Conservation (phyloP, 2,113 vertebrate genomes). For the Cephalopterus ornatus region DNA sequence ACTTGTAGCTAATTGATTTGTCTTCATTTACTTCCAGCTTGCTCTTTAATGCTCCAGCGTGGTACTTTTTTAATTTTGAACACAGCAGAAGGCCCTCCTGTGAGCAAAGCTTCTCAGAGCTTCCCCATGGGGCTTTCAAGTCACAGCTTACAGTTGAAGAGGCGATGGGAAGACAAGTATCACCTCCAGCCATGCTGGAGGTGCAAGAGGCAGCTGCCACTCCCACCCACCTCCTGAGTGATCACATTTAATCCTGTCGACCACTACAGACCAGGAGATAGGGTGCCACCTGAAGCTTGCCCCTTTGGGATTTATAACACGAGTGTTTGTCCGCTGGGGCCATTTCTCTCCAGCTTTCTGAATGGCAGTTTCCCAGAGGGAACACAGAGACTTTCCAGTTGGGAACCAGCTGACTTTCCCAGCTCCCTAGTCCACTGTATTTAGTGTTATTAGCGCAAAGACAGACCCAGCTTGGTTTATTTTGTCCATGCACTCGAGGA, state of each 20-base stretch:
- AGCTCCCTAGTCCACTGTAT: neutral
- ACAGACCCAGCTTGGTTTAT: neutral
- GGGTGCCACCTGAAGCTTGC: neutral
- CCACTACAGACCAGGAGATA: neutral
- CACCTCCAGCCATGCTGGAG: neutral
- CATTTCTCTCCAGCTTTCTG: neutral
- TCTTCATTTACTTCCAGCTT: neutral
- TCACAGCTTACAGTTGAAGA: neutral
- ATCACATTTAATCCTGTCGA: neutral
- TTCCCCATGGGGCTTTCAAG: neutral
- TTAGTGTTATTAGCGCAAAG: too few relatives aligned
- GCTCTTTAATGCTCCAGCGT: neutral
- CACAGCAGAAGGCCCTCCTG: neutral
- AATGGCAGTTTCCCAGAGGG: neutral
- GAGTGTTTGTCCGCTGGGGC: neutral
- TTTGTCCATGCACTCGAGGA: neutral
- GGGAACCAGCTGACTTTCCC: neutral
- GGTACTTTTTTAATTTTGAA: neutral
- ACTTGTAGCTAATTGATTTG: constrained; percentile 15
- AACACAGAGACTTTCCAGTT: neutral
- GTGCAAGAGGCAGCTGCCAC: neutral
- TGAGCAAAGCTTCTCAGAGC: neutral
- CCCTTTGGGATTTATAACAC: neutral
- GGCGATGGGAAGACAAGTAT: neutral
- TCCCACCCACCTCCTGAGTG: neutral